Conservation (phyloP, 2,113 vertebrate genomes). For the Notarius quadriscutis region DNA sequence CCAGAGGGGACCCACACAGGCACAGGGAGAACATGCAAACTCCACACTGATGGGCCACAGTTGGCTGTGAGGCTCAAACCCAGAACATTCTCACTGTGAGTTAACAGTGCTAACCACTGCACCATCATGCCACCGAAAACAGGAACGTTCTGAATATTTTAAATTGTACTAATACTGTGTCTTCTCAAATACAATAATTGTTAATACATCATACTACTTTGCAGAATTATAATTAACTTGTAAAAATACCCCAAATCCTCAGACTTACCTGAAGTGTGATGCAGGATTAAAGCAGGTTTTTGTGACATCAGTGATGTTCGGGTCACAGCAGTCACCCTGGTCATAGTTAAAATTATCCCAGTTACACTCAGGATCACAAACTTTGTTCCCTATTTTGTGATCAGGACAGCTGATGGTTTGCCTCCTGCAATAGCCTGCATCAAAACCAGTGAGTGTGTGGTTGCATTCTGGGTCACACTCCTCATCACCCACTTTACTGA, state of each 20-base stretch:
- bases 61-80: no score
- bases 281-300: constrained; percentile 95
- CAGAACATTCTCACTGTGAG: no score
- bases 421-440: constrained; percentile 87
- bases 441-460: constrained; percentile 89
- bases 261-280: constrained; percentile 90
- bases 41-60: no score
- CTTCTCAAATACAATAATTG: background rate
- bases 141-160: background rate
- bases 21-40: no score
- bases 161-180: background rate
- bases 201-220: background rate
- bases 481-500: constrained; percentile 90
- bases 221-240: background rate
- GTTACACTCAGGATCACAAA: constrained; percentile 96
- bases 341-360: constrained; percentile 89
- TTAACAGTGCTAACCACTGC: no score
- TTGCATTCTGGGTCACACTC: constrained; percentile 93
- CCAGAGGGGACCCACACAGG: no score
- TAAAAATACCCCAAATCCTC: background rate
- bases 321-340: constrained; percentile 92
- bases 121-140: background rate
- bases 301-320: constrained; percentile 92
- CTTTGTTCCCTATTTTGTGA: constrained; percentile 85
- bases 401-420: constrained; percentile 72